Evolutionary conservation across 2,888 invertebrate genomes (phyloP).

Genomic region (Melangyna quadrimaculata): DNA sequence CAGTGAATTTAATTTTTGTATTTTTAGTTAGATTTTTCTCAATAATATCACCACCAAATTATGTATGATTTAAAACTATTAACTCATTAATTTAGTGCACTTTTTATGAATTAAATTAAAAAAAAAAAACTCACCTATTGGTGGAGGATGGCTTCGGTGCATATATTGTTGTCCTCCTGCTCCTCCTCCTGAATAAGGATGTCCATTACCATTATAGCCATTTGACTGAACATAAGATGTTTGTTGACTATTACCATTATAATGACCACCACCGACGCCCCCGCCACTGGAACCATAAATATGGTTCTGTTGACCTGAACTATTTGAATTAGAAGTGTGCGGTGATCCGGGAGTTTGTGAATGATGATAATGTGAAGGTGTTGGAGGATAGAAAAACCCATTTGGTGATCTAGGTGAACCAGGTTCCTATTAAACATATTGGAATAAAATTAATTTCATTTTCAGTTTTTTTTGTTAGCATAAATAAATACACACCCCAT

Average conservation of each 20-base stretch:
- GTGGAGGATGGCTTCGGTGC: conserved; percentile 80
- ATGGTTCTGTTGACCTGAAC: conserved; percentile 73
- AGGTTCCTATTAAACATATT: conserved; percentile 76
- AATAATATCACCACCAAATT: too few species aligned
- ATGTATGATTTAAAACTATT: too few species aligned
- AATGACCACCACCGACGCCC: conserved; percentile 73
- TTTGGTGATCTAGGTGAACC: conserved; percentile 81
- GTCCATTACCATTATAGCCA: conserved; percentile 78
- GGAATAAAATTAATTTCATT: neutral
- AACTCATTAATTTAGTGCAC: too few species aligned
- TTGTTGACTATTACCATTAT: conserved; percentile 79
- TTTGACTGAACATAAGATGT: conserved; percentile 76
- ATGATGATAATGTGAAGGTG: conserved; percentile 80
- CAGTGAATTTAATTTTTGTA: too few species aligned
- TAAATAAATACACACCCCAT: conserved; percentile 81
- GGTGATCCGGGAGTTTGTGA: conserved; percentile 78
- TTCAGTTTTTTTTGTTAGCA: neutral
- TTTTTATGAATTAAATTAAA: neutral
- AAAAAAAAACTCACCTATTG: conserved; percentile 76
- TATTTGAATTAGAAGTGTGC: conserved; percentile 64
- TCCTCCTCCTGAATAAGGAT: conserved; percentile 75
- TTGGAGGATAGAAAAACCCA: conserved; percentile 81
- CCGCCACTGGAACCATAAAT: conserved; percentile 73
- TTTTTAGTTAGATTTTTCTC: too few species aligned
- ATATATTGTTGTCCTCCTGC: conserved; percentile 78